Evolutionary conservation across 2,888 invertebrate species (phyloP).

Genomic region (Cerastis rubricosa): DNA sequence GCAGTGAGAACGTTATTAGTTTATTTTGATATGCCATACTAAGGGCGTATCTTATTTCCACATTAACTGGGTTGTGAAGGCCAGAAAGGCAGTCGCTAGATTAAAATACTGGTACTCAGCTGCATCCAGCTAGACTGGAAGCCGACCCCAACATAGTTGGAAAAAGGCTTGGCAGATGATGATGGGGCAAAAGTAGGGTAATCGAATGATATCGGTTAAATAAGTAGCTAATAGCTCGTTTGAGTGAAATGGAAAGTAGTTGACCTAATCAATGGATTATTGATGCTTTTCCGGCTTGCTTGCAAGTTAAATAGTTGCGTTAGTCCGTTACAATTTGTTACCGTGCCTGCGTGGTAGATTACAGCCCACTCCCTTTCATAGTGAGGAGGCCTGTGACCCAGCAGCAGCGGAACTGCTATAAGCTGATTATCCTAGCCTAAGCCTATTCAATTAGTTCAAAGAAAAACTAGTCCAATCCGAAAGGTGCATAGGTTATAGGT

Average conservation of each 20-base stretch:
- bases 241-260: slow-evolving; percentile 2
- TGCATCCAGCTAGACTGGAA: neutral
- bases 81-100: neutral
- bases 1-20: neutral
- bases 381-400: too few species aligned
- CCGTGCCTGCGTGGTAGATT: too few species aligned
- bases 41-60: too few species aligned
- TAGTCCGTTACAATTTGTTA: neutral
- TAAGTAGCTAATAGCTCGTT: neutral
- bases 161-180: neutral
- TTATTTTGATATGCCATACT: neutral
- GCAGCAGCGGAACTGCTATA: too few species aligned
- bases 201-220: neutral
- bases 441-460: too few species aligned
- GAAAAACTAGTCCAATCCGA: too few species aligned
- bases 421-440: too few species aligned
- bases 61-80: too few species aligned
- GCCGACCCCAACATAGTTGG: neutral
- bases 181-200: neutral
- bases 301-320: neutral
- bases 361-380: too few species aligned
- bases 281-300: neutral
- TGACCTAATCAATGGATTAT: neutral
- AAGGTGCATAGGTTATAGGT: too few species aligned
- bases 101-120: neutral